phyloP scores from a whole-genome alignment of 2,113 vertebrate genomes.

The Amazona vittata region DNA sequence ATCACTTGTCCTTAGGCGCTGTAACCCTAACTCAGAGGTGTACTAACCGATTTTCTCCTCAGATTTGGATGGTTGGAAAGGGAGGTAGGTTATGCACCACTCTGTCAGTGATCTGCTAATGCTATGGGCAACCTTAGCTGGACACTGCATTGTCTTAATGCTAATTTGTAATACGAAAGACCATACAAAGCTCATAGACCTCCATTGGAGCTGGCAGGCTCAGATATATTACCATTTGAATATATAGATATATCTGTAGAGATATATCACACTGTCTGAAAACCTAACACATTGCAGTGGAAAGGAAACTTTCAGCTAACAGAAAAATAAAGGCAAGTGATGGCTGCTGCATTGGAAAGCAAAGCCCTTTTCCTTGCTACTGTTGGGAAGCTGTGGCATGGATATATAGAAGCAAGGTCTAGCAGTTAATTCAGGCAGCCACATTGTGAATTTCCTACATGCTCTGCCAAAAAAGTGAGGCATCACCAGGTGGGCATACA shows the following conservation, averaged over 20 bases:
- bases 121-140: neutral
- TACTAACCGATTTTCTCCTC: neutral
- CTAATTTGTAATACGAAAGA: neutral
- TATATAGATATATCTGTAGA: neutral
- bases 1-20: neutral
- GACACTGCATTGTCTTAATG: neutral
- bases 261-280: neutral
- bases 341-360: neutral
- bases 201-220: fast-evolving
- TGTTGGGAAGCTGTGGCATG: neutral
- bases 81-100: neutral
- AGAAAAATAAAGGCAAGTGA: neutral
- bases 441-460: neutral
- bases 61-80: neutral
- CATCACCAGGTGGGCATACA: neutral
- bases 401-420: neutral
- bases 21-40: fast-evolving
- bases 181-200: neutral
- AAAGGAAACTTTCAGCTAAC: neutral
- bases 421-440: neutral
- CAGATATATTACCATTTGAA: neutral
- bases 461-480: neutral
- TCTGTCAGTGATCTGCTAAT: neutral
- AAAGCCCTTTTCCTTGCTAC: neutral
- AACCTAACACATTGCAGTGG: neutral